Percentiles rank a stretch among this genome's conserved stretches.
Conservation (phyloP, 2,113 vertebrate genomes). For the Bufo gargarizans region DNA sequence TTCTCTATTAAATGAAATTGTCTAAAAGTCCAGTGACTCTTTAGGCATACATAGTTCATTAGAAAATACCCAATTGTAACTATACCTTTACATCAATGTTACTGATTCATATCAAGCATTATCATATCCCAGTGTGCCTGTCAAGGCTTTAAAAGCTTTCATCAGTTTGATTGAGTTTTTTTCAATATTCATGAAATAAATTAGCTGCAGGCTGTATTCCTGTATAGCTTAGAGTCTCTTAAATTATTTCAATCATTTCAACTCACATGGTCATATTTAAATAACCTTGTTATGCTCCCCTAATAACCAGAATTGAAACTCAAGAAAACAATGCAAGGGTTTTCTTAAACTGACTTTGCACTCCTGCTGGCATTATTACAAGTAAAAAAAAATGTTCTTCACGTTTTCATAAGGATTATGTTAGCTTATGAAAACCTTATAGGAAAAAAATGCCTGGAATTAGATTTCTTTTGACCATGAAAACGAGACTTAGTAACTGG, state of each 20-base stretch:
- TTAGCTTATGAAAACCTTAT: constrained; percentile 39
- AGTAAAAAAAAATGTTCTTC: constrained; percentile 41
- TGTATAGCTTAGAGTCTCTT: background rate
- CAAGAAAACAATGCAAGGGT: constrained; percentile 23
- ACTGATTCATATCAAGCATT: background rate
- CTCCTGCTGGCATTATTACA: constrained; percentile 48
- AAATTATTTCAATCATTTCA: background rate
- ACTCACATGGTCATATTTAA: background rate
- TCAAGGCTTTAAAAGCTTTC: background rate
- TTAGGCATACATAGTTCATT: background rate
- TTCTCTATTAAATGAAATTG: too few relatives aligned
- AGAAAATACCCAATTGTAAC: background rate
- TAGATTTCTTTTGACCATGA: constrained; percentile 57
- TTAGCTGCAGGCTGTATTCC: background rate
- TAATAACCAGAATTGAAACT: constrained; percentile 12
- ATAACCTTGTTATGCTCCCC: background rate
- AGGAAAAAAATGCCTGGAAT: constrained; percentile 54
- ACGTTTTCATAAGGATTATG: constrained; percentile 53
- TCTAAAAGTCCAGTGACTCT: too few relatives aligned
- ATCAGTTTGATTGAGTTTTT: background rate
- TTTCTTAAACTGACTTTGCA: constrained; percentile 55
- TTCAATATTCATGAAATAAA: background rate
- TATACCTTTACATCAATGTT: background rate
- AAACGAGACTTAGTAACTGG: constrained; percentile 53
- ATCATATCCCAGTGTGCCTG: background rate